phyloP scores from a whole-genome alignment of 2,113 vertebrate genomes.

The Australoheros scitulus region DNA sequence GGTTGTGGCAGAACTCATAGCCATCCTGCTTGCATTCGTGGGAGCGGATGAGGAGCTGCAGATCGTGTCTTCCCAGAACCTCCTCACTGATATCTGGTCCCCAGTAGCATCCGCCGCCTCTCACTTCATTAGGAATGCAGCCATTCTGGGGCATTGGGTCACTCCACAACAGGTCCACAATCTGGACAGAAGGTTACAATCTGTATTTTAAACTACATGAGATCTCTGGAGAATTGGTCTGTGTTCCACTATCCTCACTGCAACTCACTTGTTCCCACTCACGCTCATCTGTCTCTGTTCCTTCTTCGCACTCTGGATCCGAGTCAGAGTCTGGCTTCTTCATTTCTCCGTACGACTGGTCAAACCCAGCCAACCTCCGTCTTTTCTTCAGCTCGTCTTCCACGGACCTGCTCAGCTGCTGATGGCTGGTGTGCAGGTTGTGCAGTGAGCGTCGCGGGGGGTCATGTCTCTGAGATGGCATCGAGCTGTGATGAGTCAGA shows the following conservation, averaged over 20 bases:
- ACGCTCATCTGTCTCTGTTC: slow-evolving; percentile 51
- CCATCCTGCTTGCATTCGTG: slow-evolving; percentile 95
- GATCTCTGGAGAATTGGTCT: neutral
- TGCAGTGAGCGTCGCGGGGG: slow-evolving; percentile 57
- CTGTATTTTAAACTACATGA: neutral
- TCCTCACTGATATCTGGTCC: slow-evolving; percentile 87
- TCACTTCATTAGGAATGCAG: slow-evolving; percentile 84
- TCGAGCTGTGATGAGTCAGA: slow-evolving; percentile 37
- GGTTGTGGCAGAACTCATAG: slow-evolving; percentile 90
- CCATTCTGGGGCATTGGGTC: slow-evolving; percentile 90
- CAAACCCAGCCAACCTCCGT: slow-evolving; percentile 75
- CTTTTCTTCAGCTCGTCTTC: slow-evolving; percentile 82
- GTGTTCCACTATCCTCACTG: neutral
- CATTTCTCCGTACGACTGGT: slow-evolving; percentile 52
- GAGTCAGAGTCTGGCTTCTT: slow-evolving; percentile 62
- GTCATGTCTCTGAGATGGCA: neutral
- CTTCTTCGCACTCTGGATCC: slow-evolving; percentile 58
- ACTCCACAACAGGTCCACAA: slow-evolving; percentile 91
- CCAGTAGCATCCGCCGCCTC: slow-evolving; percentile 92
- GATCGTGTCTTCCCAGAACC: slow-evolving; percentile 82
- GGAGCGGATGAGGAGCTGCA: slow-evolving; percentile 91
- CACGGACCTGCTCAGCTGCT: slow-evolving; percentile 66
- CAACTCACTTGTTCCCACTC: slow-evolving; percentile 88
- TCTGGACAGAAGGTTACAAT: slow-evolving; percentile 62
- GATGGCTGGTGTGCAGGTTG: slow-evolving; percentile 38